phyloP scores from a whole-genome alignment of 2,113 vertebrate genomes.

The Strix uralensis region DNA sequence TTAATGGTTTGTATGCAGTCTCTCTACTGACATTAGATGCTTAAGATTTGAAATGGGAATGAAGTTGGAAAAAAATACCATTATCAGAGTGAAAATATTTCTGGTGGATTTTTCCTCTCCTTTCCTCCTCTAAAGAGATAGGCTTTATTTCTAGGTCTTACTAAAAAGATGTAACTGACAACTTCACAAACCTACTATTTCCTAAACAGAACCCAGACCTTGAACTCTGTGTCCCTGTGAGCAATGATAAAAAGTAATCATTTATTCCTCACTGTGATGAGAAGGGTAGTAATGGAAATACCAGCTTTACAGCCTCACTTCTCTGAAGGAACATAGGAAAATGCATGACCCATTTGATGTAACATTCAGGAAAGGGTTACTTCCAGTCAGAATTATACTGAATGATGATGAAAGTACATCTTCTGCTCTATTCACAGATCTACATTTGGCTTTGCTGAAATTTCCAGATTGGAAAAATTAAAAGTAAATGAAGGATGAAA shows the following conservation, averaged over 20 bases:
- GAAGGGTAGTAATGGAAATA: background rate
- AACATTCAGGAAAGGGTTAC: background rate
- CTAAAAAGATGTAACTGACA: background rate
- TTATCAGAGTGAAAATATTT: background rate
- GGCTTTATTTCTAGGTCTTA: background rate
- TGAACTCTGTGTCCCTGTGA: background rate
- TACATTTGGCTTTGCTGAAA: background rate
- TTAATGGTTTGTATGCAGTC: slow-evolving; percentile 35
- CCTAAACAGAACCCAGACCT: background rate
- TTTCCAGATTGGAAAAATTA: background rate
- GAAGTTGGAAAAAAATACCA: background rate
- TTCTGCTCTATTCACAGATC: background rate
- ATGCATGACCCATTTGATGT: background rate
- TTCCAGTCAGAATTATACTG: background rate
- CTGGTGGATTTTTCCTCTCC: background rate
- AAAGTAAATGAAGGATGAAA: background rate
- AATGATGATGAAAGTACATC: background rate
- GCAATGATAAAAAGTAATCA: background rate
- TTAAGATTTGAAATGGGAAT: slow-evolving; percentile 12
- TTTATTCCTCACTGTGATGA: background rate
- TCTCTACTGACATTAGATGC: slow-evolving; percentile 30
- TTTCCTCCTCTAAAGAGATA: background rate
- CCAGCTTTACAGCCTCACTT: background rate
- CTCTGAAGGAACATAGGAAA: background rate
- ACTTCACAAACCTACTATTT: background rate